Base-by-base conservation (phyloP, 2,113 vertebrate species). In the Sphyrna mokarran region DNA sequence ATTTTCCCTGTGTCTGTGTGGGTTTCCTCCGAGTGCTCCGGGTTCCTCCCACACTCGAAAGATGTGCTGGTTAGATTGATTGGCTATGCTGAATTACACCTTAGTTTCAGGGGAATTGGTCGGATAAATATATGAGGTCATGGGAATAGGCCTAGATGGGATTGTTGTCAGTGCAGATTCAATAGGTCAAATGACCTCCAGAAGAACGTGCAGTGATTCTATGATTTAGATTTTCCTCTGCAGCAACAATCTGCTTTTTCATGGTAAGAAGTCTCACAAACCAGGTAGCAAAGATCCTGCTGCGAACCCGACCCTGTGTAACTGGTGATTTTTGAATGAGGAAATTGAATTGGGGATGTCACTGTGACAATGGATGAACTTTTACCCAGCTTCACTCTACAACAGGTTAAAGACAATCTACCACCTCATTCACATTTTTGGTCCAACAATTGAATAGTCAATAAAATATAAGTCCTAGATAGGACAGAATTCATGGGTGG, bases 381-480 rank as follows among this genome's bases (percentile, higher is more conserved):
- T 20, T 7, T 43, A 86, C 1, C 10, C 11, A 80, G 26, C 33
- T 13, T 80, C 76, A 80, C 86, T 29, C 54, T 6, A 20, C 23
- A 29, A 23, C 7, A 22, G 86, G 33, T 58, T 0, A 58, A 48
- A 20, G 2, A 89, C 58, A 33, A 29, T 29, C 22, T 29, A 76
- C 26, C 40, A 23, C 20, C 43, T 86, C 89, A 91, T 61, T 91
- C 16, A 29, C 10, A 94, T 5, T 23, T 69, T 94, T 69, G 58
- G 33, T 37, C 37, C 63, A 40, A 14, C 20, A 68, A 61, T 66
- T n/a, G 10, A 94, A 68, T 40, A 68, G 22, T 68, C 91, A 94
- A 40, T 61, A 40, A 68, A 94, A 94, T 68, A 94, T 68, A 94
- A 94, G 69, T 69, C 61, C 48, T 94, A n/a, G 40, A 40, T 68